Base-by-base conservation (phyloP, 2,113 vertebrate species). In the Boulengeromyrus knoepffleri region DNA sequence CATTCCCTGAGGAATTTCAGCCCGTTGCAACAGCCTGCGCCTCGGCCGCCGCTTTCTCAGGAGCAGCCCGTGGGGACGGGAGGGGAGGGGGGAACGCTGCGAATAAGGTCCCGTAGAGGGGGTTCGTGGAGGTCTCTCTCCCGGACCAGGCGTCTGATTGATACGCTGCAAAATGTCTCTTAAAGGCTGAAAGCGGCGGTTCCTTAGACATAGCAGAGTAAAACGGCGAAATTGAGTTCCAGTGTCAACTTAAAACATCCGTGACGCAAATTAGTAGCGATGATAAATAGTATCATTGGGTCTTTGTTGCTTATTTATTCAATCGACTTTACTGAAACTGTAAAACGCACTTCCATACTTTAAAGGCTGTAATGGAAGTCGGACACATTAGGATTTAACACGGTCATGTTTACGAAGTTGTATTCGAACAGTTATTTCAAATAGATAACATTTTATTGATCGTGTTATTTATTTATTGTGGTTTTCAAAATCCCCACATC, bases 11-110 rank as follows among this genome's bases (percentile, higher is more conserved):
- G n/a, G 17, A 77, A 50, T 90, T 90, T 87, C 89, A 90, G 46
- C 21, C 27, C 6, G 85, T 90, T 87, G 89, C 89, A 90, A 70
- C 89, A 90, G 89, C 89, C 66, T 49, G 21, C 12, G 46, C 45
- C 17, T 12, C 21, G 17, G 15, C 19, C 42, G 88, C 45, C 5
- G 66, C 88, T 31, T 24, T 83, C 86, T 27, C 10, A 36, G 17
- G 49, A 52, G 85, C 27, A 9, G 27, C 27, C n/a, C 58, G 6
- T 9, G 27, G 5, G 2, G 6, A 13, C 6, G 47, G n/a, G 6
- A 13, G 15, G 47, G n/a, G n/a, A 10, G 66, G 27, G 36, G 36
- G 17, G 49, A 0, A 0, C 27, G 50, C n/a, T 70, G 62, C n/a
- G 27, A 70, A 27, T 70, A 70, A 70, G 62, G 62, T 70, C 3